phyloP scores from a whole-genome alignment of 2,113 vertebrate species.

The Tinamus guttatus region DNA sequence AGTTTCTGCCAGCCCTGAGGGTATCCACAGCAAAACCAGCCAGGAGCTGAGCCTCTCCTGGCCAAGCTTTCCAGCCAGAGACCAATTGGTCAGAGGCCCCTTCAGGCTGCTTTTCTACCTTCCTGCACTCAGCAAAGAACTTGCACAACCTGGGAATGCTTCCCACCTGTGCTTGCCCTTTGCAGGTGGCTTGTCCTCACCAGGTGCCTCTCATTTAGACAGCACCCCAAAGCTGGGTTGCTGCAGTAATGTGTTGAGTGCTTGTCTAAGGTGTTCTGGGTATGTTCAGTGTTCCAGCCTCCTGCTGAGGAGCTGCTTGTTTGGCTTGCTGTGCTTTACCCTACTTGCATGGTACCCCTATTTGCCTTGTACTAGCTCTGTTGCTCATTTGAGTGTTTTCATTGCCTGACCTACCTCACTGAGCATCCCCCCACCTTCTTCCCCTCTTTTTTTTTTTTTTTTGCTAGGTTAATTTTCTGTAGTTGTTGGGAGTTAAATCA shows the following conservation, averaged over 20 bases:
- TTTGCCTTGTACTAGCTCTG: neutral
- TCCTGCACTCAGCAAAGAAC: accelerated
- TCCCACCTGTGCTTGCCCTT: accelerated
- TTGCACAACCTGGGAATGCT: too few relatives aligned
- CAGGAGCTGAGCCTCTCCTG: neutral
- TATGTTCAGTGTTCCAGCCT: accelerated
- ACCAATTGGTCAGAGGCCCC: too few relatives aligned
- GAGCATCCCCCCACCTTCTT: neutral
- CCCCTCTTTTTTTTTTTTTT: neutral
- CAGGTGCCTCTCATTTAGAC: neutral
- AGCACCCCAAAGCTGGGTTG: neutral
- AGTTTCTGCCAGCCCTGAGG: accelerated
- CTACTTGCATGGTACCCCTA: accelerated
- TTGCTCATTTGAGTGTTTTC: accelerated
- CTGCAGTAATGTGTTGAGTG: neutral
- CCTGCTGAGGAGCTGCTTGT: neutral
- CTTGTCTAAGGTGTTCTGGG: neutral
- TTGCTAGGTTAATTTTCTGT: neutral
- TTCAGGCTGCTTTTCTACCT: too few relatives aligned
- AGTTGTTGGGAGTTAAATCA: accelerated
- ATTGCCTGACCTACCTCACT: neutral
- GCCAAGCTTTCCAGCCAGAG: too few relatives aligned
- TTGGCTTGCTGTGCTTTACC: accelerated
- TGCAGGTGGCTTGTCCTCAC: neutral
- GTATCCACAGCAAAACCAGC: neutral